Base-by-base conservation (phyloP, 2,888 invertebrate genomes). In the Spodoptera littoralis region DNA sequence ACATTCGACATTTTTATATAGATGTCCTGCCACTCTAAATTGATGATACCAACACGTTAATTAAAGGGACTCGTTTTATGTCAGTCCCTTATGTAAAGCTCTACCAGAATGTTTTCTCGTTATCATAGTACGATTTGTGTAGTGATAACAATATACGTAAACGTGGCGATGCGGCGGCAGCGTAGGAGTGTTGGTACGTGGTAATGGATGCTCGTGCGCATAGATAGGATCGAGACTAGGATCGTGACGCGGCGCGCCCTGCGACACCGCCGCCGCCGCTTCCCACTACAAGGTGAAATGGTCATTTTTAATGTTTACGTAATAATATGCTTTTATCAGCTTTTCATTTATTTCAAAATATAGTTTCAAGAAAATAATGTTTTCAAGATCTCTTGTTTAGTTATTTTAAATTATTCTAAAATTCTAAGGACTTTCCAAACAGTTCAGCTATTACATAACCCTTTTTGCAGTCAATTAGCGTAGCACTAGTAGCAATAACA, bases 241-340 rank as follows among this genome's bases (percentile, higher is more conserved):
- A 81, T 87, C 89, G 88, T 88, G 88, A 85, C 86, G 80, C 64
- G 60, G 74, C 77, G 76, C 73, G 76, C 76, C 84, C 80, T 73
- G 69, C 69, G 73, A 81, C 81, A 80, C 70, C 66, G 71, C 60
- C 56, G 62, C 70, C 66, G 71, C 60, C 56, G 62, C 71, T 75
- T 72, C 73, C 73, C 65, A 73, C 71, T 63, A 64, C 63, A 52
- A 60, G 67, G 67, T 72, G 65, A 67, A 75, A 76, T 77, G 65
- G 65, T 72, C 66, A 78, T 70, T 77, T 67, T 74, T 66, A 70
- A 70, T 76, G 70, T 49, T 85, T 81, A 85, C 80, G 77, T 81
- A 83, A 84, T 65, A 73, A 27, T 24, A 3, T 24, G 2, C 13
- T 49, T 65, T 65, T 67, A 67, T 60, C 30, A 24, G 11, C n/a